phyloP scores from a whole-genome alignment of 2,888 invertebrate genomes.

The Parnassius mnemosyne region DNA sequence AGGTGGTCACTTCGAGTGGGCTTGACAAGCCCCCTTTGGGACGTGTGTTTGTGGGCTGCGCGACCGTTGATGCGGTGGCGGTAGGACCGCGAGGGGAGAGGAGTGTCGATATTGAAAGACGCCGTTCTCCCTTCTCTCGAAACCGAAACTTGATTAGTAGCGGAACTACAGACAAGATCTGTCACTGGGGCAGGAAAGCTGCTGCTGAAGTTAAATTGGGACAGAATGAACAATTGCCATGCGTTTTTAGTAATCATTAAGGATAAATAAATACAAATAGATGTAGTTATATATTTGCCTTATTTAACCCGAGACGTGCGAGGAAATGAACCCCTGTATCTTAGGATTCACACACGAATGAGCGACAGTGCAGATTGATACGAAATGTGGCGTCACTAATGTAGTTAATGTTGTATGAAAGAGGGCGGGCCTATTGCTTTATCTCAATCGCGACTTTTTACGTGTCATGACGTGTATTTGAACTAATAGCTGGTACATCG shows the following conservation, averaged over 20 bases:
- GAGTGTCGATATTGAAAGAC: too few relatives aligned
- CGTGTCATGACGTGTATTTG: conserved; percentile 38
- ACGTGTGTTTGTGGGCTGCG: too few relatives aligned
- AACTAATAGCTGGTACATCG: conserved; percentile 14
- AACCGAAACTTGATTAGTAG: too few relatives aligned
- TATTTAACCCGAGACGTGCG: conserved; percentile 29
- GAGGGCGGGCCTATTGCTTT: conserved; percentile 72
- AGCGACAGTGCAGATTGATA: conserved; percentile 72
- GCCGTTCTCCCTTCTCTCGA: too few relatives aligned
- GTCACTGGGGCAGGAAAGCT: too few relatives aligned
- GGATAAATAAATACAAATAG: conserved; percentile 13
- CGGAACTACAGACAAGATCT: too few relatives aligned
- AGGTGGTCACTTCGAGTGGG: too few relatives aligned
- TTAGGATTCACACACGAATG: conserved; percentile 79
- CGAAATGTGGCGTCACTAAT: conserved; percentile 79
- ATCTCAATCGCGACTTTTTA: conserved; percentile 64
- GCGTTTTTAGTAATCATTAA: conserved; percentile 18
- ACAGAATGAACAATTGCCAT: background rate
- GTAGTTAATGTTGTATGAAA: conserved; percentile 79
- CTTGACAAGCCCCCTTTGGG: too few relatives aligned
- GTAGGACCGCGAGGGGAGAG: too few relatives aligned
- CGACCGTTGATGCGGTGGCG: too few relatives aligned
- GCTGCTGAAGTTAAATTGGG: too few relatives aligned
- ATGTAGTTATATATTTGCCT: conserved; percentile 18
- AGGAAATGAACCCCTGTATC: conserved; percentile 79